Conservation (phyloP, 2,113 vertebrate genomes). For the Cricetomys ansorgei region DNA sequence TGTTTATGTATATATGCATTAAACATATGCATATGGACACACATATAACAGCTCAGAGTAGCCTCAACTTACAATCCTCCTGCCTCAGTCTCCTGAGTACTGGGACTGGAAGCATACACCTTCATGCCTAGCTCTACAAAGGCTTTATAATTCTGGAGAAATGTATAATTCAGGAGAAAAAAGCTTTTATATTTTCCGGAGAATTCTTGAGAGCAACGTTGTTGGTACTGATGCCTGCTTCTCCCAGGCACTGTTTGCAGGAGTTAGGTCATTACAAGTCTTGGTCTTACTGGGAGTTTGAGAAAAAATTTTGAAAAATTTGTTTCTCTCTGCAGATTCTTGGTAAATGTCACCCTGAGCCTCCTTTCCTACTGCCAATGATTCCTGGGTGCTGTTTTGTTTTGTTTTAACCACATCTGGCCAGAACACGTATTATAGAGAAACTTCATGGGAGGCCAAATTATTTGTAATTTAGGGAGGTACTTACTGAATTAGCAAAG, state of each 20-base stretch:
- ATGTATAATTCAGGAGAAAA: conserved; percentile 4
- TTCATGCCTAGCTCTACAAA: background rate
- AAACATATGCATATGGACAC: background rate
- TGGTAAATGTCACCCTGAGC: background rate
- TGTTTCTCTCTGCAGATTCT: conserved; percentile 33
- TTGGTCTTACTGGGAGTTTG: conserved; percentile 52
- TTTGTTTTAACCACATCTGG: background rate
- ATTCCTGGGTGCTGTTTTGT: background rate
- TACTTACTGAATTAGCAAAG: background rate
- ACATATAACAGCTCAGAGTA: background rate
- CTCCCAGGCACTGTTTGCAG: background rate
- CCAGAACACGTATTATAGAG: conserved; percentile 35
- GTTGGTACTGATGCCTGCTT: background rate
- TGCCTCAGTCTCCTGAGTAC: background rate
- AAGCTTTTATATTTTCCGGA: too few species aligned
- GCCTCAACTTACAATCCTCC: background rate
- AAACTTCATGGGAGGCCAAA: conserved; percentile 9
- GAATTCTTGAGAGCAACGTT: background rate
- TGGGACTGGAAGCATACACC: background rate
- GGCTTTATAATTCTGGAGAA: too few species aligned
- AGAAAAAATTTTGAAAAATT: conserved; percentile 15
- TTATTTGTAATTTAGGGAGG: background rate
- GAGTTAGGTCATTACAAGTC: background rate
- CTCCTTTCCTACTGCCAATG: background rate
- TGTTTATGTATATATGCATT: too few species aligned